Percentiles rank a stretch among this genome's conserved stretches.
Conservation (phyloP, 2,113 vertebrate genomes). For the Myotis brandtii region DNA sequence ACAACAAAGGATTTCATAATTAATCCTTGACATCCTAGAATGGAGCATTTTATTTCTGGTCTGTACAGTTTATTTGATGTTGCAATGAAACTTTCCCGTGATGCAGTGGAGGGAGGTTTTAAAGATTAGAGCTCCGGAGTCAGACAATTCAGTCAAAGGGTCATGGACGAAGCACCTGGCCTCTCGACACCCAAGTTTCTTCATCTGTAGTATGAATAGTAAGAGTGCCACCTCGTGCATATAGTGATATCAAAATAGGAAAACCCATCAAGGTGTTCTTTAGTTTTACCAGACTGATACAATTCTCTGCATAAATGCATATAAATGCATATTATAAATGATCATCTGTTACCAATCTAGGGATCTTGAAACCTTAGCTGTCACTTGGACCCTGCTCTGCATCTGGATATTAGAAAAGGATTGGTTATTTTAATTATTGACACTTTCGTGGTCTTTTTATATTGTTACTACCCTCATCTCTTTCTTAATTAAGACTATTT, state of each 20-base stretch:
- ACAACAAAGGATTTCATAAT: background rate
- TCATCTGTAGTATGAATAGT: background rate
- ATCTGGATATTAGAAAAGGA: background rate
- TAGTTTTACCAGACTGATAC: background rate
- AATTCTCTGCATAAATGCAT: background rate
- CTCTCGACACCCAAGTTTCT: background rate
- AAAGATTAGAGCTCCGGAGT: background rate
- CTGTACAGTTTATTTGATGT: background rate
- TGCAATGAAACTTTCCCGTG: background rate
- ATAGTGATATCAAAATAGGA: background rate
- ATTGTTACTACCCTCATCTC: background rate
- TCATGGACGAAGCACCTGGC: background rate
- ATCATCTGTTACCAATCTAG: background rate
- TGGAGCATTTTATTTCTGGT: background rate
- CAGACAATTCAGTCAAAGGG: background rate
- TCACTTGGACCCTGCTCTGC: background rate
- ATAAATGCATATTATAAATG: conserved; percentile 4
- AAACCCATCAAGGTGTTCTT: background rate
- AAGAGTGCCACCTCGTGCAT: background rate
- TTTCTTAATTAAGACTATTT: background rate
- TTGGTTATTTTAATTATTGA: background rate
- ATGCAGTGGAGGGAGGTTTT: background rate
- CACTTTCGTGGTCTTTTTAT: background rate
- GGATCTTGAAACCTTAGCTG: background rate
- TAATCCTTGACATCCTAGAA: conserved; percentile 28